Evolutionary conservation across 2,888 invertebrate genomes (phyloP).

Genomic region (Heliconius ethilla): DNA sequence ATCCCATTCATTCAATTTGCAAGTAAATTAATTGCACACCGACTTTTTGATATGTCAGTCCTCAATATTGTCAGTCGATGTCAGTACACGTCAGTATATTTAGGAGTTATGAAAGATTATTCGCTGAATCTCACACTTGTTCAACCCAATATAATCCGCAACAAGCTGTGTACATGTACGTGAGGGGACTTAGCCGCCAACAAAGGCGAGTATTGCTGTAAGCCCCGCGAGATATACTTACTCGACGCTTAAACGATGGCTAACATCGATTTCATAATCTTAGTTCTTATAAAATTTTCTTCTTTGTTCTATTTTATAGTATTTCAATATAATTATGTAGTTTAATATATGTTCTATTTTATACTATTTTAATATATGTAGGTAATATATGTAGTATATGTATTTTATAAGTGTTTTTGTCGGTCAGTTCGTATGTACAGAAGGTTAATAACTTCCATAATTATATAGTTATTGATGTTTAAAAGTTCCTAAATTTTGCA

Average conservation of each 20-base stretch:
- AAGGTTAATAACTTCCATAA: too few relatives aligned
- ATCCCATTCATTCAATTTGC: too few relatives aligned
- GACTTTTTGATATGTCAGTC: too few relatives aligned
- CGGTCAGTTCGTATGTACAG: neutral
- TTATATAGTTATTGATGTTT: neutral
- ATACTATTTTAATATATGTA: neutral
- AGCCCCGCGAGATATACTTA: constrained; percentile 5
- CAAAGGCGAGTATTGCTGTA: constrained; percentile 17
- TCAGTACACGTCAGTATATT: neutral
- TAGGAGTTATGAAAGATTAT: neutral
- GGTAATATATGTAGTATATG: neutral
- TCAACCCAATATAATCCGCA: constrained; percentile 25
- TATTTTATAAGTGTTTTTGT: neutral
- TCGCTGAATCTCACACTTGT: neutral
- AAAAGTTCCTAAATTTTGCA: neutral
- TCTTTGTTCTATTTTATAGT: neutral
- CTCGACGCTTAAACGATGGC: neutral
- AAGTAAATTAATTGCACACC: too few relatives aligned
- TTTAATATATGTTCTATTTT: neutral
- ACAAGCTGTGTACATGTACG: constrained; percentile 13
- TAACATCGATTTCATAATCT: constrained; percentile 13
- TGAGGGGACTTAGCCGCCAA: constrained; percentile 16
- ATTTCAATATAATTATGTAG: neutral
- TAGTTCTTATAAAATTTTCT: neutral
- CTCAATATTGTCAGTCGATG: too few relatives aligned